Evolutionary conservation across 2,113 vertebrate species (phyloP).

Genomic region (Phasianus colchicus): DNA sequence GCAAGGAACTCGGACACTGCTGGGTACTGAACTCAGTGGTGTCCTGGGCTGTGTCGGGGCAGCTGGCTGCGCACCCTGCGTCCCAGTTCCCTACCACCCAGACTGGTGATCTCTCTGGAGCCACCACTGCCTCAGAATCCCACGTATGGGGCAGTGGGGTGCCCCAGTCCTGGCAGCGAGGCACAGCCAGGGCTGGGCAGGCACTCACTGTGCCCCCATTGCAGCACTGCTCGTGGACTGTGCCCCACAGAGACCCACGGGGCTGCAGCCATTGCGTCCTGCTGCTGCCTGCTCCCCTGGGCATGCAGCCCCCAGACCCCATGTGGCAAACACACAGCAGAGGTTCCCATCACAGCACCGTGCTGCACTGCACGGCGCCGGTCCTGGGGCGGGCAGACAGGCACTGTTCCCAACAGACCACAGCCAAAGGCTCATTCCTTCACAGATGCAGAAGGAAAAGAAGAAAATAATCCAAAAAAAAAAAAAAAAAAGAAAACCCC

Average conservation of each 20-base stretch:
- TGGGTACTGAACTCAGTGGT: background rate
- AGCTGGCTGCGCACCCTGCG: background rate
- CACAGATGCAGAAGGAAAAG: background rate
- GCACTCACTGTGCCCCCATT: background rate
- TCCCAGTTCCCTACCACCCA: background rate
- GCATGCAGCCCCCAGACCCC: background rate
- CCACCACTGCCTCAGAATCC: background rate
- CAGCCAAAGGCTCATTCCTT: background rate
- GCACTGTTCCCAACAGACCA: background rate
- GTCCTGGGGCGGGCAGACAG: background rate
- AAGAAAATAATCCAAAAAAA: background rate
- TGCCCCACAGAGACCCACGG: accelerated
- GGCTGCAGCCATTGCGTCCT: background rate
- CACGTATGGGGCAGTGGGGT: accelerated
- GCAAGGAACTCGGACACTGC: background rate
- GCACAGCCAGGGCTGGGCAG: background rate
- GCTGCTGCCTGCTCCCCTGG: background rate
- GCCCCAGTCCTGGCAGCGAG: background rate
- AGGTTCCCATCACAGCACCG: background rate
- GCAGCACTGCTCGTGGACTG: accelerated
- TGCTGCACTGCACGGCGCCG: background rate
- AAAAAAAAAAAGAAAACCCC: background rate
- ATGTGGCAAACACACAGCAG: background rate
- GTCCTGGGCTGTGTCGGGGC: accelerated
- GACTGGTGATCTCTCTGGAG: background rate